Percentiles rank a stretch among this genome's conserved stretches.
Evolutionary conservation across 2,797 vertebrate species (phyloP).

Genomic region (Typhlichthys eigenmanni): DNA sequence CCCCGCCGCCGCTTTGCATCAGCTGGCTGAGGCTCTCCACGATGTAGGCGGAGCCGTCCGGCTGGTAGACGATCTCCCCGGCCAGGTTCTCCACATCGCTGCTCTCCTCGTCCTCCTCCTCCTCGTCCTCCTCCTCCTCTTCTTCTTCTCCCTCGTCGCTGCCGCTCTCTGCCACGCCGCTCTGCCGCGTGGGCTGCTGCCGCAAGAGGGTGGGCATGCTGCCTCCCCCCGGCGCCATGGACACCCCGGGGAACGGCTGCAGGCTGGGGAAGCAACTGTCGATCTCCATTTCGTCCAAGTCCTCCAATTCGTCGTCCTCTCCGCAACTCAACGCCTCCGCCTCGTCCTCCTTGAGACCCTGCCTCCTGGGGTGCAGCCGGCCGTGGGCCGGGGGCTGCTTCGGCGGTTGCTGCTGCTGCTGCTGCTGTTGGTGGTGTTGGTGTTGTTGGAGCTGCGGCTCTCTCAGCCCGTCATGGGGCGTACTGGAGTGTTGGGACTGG

Average conservation of each 20-base stretch:
- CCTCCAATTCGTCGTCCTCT: conserved; percentile 86
- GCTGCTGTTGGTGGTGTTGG: conserved; percentile 66
- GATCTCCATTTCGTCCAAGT: conserved; percentile 92
- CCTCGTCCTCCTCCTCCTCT: conserved; percentile 89
- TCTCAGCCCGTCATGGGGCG: conserved; percentile 76
- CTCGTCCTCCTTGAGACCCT: conserved; percentile 80
- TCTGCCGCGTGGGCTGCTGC: conserved; percentile 75
- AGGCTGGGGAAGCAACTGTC: conserved; percentile 92
- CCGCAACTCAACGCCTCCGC: conserved; percentile 83
- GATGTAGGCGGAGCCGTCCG: conserved; percentile 97
- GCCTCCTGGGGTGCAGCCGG: conserved; percentile 76
- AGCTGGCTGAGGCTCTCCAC: conserved; percentile 99
- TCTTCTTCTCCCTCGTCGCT: conserved; percentile 93
- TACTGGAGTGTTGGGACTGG: conserved; percentile 71
- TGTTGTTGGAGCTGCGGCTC: conserved; percentile 71
- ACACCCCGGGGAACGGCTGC: conserved; percentile 80
- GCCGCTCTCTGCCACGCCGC: conserved; percentile 83
- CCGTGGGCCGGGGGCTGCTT: conserved; percentile 50
- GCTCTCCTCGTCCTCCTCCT: conserved; percentile 88
- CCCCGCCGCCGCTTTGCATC: conserved; percentile 89
- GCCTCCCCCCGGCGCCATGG: conserved; percentile 79
- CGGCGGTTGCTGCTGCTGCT: conserved; percentile 47
- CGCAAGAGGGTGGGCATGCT: conserved; percentile 80
- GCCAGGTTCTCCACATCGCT: conserved; percentile 98
- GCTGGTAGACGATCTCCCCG: conserved; percentile 98